phyloP scores from a whole-genome alignment of 2,888 invertebrate species.

The Mesodorylaimus sp. region DNA sequence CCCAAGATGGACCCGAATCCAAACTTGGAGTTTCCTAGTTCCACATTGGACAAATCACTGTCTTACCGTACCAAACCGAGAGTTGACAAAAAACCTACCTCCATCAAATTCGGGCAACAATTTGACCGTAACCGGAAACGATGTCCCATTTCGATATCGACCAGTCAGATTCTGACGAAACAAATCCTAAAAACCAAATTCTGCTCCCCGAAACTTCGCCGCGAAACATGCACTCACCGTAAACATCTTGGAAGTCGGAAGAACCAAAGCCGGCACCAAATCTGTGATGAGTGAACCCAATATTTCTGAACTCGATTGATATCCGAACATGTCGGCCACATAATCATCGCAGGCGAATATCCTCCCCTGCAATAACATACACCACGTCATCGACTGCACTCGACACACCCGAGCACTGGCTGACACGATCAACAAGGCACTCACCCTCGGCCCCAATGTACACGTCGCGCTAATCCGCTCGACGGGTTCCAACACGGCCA shows the following conservation, averaged over 20 bases:
- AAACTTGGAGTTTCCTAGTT: no score
- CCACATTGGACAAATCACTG: no score
- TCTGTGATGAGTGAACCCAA: constrained; percentile 24
- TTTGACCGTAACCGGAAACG: constrained; percentile 6
- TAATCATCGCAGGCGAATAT: constrained; percentile 29
- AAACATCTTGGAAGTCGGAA: background rate
- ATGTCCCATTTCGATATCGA: constrained; percentile 12
- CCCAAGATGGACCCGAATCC: no score
- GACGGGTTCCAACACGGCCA: constrained; percentile 49
- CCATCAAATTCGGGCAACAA: background rate
- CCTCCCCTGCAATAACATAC: constrained; percentile 24
- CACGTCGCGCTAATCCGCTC: constrained; percentile 44
- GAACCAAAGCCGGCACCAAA: constrained; percentile 29
- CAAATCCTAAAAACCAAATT: background rate
- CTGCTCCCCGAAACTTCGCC: background rate
- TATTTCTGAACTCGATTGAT: constrained; percentile 21
- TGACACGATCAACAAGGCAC: no score
- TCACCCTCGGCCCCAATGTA: constrained; percentile 26
- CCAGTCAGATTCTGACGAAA: constrained; percentile 10
- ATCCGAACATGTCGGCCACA: constrained; percentile 30
- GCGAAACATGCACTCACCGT: no score
- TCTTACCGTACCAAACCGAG: no score
- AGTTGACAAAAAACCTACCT: no score
- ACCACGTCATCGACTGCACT: no score
- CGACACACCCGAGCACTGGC: no score